These are phyloP conservation scores for Thysanoteuthis rhombus DNA, from an alignment of 2,888 invertebrate species.

Conservation along the genomic window DNA sequence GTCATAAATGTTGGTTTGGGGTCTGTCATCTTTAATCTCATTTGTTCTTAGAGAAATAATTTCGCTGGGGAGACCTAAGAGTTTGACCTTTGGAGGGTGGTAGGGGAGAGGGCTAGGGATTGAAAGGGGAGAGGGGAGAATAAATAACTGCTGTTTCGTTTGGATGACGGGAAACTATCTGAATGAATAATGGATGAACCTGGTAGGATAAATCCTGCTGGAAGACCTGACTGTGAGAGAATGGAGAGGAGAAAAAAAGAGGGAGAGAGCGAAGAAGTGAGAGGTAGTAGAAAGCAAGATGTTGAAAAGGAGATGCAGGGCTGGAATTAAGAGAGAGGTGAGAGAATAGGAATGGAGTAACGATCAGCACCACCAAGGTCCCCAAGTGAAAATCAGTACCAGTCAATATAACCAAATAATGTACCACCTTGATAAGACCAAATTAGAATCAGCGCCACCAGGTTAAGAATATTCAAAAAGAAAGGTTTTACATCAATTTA, in stretches of 20 bases:
- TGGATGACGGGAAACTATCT: not conserved
- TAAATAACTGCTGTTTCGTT: not conserved
- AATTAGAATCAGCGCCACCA: too few species aligned
- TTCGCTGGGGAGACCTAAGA: not conserved
- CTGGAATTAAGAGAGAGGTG: not conserved
- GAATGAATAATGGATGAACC: not conserved
- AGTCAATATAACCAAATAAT: too few species aligned
- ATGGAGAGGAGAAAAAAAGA: not conserved
- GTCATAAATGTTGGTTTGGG: not conserved
- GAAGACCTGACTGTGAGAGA: not conserved
- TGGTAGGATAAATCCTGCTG: not conserved
- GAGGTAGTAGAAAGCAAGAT: too few species aligned
- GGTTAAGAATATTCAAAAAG: too few species aligned
- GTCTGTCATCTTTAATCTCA: not conserved
- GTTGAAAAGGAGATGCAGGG: not conserved
- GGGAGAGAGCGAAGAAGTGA: not conserved
- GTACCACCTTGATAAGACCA: too few species aligned
- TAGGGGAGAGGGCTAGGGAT: not conserved
- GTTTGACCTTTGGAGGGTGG: not conserved
- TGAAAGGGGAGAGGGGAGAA: too few species aligned
- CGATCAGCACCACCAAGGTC: too few species aligned
- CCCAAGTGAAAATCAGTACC: too few species aligned
- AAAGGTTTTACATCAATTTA: too few species aligned
- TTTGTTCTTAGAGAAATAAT: not conserved
- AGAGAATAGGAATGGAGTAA: too few species aligned